Evolutionary conservation across 92 coral and sea anemone genomes (phyloP), one percentile per base, ranked within the genome.

Genomic region (Anthopleura xanthogrammica): DNA sequence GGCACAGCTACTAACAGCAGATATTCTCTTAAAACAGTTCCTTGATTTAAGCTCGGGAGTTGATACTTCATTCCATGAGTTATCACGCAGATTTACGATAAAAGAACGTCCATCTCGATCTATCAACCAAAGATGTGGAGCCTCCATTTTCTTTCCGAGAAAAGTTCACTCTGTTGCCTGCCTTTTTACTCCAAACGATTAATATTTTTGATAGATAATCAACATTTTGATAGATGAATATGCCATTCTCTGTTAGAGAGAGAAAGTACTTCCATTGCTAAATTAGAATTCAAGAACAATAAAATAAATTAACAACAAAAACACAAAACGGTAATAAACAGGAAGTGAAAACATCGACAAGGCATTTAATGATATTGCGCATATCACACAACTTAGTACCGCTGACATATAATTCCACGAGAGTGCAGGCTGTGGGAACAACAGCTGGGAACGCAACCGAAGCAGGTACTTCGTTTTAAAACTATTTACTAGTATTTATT

Each of bases 1-100:
- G 12, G 99, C 99, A 94, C 99, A 96, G 17, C 87, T 74, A 56
- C 86, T 90, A 3, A 91, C 97, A 0, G 99, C 97, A 50, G 97
- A 92, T 56, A 96, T 82, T 40, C 99, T 94, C 80, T 96, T 96
- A 77, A 96, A 93, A 86, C 95, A 93, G 83, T 93, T 93, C 66
- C 98, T 87, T 2, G 98, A 93, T 42, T 95, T 92, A 68, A 93
- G 95, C 43, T 87, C 82, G 3, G 98, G 98, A 11, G 98, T 91
- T 13, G 95, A 85, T 50, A 93, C 85, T n/a, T 87, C 85, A 14
- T 81, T 92, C 98, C 98, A 93, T 3, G 91, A 85, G 54, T 93
- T 93, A 60, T 91, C 95, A 1, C 93, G 95, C 14, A 93, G 82
- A 83, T 89, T 87, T 40, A 93, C 90, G 29, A 91, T 46, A 76